Evolutionary conservation across 64 coral and sea anemone genomes (phyloP), one percentile per base, ranked within the genome.

Genomic region (Pachyseris speciosa): DNA sequence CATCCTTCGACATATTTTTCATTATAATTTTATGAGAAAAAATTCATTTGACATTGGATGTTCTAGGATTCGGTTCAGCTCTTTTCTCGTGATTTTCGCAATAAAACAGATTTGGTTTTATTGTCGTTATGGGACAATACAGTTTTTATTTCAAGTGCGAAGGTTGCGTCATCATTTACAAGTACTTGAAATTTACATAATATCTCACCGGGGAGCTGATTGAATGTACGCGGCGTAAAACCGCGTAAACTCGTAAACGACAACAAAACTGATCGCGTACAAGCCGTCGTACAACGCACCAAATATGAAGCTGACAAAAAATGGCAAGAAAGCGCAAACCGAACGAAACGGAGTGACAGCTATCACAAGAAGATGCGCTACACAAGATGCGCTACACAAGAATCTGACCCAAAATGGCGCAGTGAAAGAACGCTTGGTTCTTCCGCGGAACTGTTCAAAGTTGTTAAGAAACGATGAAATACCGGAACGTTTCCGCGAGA

Each of bases 381-480:
- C 15, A 47, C n/a, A n/a, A n/a, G n/a, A 7, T 37, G 5, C 30
- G 26, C 19, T 81, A 25, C 15, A 63, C 22, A 39, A 60, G 29
- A 81, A 38, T 61, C 20, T 13, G 20, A 61, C 26, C 53, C 17
- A 55, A 55, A 81, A 81, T 63, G 22, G 77, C 16, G 7, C 29
- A 20, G 51, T 40, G 28, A 63, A 42, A 24, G 48, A n/a, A 20
- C 22, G 29, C 5, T 57, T 36, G 16, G 53, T 9, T 0, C 1
- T 11, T 1, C 0, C 20, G 1, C 51, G 0, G 2, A 40, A 81
- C n/a, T 58, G 20, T 53, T 63, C 77, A 2, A 57, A 5, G 29
- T 39, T 87, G 31, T 29, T 87, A 58, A 45, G 85, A 34, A 68
- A 87, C 20, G 11, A 67, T 77, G 68, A 92, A 67, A 44, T 92